These are phyloP conservation scores for Heliconius ismenius DNA, from an alignment of 2,888 invertebrate genomes.

Conservation along the genomic window DNA sequence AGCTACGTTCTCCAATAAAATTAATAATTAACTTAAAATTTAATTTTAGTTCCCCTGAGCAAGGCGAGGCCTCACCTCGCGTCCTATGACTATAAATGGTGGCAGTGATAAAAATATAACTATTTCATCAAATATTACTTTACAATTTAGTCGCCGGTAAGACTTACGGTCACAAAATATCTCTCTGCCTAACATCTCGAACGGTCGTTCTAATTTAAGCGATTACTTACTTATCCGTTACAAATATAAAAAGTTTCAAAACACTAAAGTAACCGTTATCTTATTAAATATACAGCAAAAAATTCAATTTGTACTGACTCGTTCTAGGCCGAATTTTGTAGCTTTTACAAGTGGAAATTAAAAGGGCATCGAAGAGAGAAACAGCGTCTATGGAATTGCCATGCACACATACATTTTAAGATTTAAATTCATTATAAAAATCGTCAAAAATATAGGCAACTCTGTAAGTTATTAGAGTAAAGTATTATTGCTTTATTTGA, in stretches of 20 bases:
- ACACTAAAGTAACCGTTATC: conserved; percentile 37
- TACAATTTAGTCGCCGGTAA: conserved; percentile 59
- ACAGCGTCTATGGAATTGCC: conserved; percentile 19
- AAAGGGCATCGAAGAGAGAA: conserved; percentile 43
- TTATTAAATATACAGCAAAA: conserved; percentile 45
- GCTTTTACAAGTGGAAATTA: conserved; percentile 42
- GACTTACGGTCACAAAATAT: conserved; percentile 69
- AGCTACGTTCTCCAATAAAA: conserved; percentile 32
- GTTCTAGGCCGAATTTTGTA: conserved; percentile 58
- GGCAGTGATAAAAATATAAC: conserved; percentile 79
- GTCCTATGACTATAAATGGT: conserved; percentile 58
- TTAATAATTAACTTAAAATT: conserved; percentile 47
- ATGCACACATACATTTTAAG: conserved; percentile 1
- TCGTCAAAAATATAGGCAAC: conserved; percentile 22
- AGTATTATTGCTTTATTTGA: conserved; percentile 26
- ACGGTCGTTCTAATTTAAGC: conserved; percentile 54
- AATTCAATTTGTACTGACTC: conserved; percentile 68
- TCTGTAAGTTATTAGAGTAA: conserved; percentile 1
- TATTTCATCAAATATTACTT: conserved; percentile 47
- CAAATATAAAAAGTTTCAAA: conserved; percentile 41
- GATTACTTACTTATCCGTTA: conserved; percentile 32
- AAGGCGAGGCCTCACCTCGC: conserved; percentile 47
- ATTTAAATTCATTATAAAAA: conserved; percentile 6
- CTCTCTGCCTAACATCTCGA: conserved; percentile 61
- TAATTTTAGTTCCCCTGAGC: conserved; percentile 52